Evolutionary conservation across 2,113 vertebrate genomes (phyloP), one percentile per base, ranked within the genome.

Genomic region (Paramisgurnus dabryanus): DNA sequence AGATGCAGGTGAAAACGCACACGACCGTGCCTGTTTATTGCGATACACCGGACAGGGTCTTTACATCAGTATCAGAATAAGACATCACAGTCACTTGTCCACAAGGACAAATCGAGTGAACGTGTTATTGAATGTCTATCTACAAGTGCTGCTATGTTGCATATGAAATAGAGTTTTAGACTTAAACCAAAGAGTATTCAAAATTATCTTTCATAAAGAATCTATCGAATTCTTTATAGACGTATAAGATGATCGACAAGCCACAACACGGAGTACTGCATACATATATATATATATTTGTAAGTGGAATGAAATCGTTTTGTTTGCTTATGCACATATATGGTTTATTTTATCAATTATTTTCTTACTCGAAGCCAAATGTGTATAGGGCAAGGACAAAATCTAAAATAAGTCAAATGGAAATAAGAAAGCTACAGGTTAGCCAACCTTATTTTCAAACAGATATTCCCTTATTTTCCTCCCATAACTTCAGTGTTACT

Each of bases 91-190:
- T 77, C 85, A 87, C 85, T 83, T 86, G 79, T 76, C 68, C 79
- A 67, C 67, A 82, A 67, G 27, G 84, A 83, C 75, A 73, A 9
- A 84, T 27, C 79, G 82, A 58, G 78, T 72, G 53, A 84, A 80
- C 2, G 84, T 88, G 89, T 86, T 86, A 90, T 87, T 87, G 88
- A 93, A 92, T 91, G 90, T 93, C 89, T 87, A 89, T 89, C 72
- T 83, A 88, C 89, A 91, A 88, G 90, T 92, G 92, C 92, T 93
- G 92, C 92, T 93, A 93, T 78, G 63, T 87, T 90, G 90, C 90
- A 85, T 85, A 86, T 84, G 82, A 73, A 83, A 83, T 74, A 74
- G 85, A 13, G 39, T 81, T 87, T 87, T 85, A 86, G 84, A 87
- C 85, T 85, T 85, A 92, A 89, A 82, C 89, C 89, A 90, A 90